Evolutionary conservation across 2,797 vertebrate genomes (phyloP).

Genomic region (Sebastes steindachneri): DNA sequence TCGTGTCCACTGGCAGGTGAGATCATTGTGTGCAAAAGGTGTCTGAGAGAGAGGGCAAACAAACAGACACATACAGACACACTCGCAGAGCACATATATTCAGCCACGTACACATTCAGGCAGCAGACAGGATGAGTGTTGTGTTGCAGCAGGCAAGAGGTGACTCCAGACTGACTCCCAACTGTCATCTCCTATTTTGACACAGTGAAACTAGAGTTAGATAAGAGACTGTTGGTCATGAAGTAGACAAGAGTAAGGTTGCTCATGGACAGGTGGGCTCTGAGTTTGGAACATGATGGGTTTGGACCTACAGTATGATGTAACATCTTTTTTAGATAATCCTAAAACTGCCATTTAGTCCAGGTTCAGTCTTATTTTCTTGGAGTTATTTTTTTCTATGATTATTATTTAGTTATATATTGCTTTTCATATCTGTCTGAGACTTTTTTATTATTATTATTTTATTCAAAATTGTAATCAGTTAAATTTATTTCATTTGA

Average conservation of each 20-base stretch:
- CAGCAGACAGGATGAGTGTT: neutral
- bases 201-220: neutral
- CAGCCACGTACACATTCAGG: neutral
- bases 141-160: conserved; percentile 9
- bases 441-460: no score
- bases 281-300: neutral
- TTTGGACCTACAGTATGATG: neutral
- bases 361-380: no score
- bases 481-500: neutral
- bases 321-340: neutral
- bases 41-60: conserved; percentile 14
- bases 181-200: conserved; percentile 4
- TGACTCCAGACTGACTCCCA: neutral
- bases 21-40: conserved; percentile 9
- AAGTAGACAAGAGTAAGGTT: neutral
- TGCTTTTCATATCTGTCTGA: no score
- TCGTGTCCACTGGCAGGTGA: conserved; percentile 16
- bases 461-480: no score
- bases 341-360: no score
- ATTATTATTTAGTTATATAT: no score
- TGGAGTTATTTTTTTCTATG: no score
- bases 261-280: neutral
- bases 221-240: neutral
- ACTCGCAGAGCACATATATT: neutral
- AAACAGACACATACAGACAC: neutral